Base-by-base conservation (phyloP, 2,888 invertebrate species). In the Phoronis australis region DNA sequence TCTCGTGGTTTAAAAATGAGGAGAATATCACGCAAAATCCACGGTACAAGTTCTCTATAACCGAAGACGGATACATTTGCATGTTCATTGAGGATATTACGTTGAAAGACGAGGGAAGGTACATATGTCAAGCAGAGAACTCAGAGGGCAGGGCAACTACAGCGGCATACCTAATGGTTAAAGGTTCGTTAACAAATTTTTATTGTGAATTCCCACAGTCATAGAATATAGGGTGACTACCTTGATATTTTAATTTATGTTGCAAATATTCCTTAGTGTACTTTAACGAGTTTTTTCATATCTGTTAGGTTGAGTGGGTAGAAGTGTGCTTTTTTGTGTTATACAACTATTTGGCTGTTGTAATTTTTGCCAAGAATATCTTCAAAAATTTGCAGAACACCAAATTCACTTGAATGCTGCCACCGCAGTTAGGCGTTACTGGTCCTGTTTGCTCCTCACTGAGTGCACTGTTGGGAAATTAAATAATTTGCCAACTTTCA, bases 1-100 rank as follows among this genome's bases (percentile, higher is more conserved):
- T 76, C 46, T 61, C 63, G 46, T 76, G 76, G 76, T 73, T 62
- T 56, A 76, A 75, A 56, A 74, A 75, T 56, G 70, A 69, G 21
- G 56, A 61, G 2, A 69, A 74, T 47, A 73, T 74, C 51, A 69
- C 73, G 6, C 39, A 57, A n/a, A 55, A 61, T 44, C 53, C 59
- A 4, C 55, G 75, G 35, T 73, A 68, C 51, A 59, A 68, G 48
- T 71, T 72, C 48, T 60, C 60, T 45, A 62, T 61, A 48, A 58
- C 60, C 24, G 47, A 55, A 21, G 67, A 67, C 18, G 75, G 73
- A 9, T 55, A 63, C 40, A 63, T 73, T 39, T 68, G 71, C 15
- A 62, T 74, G 56, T 54, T 67, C 42, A 66, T 75, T 38, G 61
- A 66, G 35, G 60, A 71, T 41, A 65, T 74, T 21, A 56, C 60